Percentiles rank a stretch among this genome's conserved stretches.
phyloP scores from a whole-genome alignment of 2,888 invertebrate genomes.

The Leptinotarsa tumamoca region DNA sequence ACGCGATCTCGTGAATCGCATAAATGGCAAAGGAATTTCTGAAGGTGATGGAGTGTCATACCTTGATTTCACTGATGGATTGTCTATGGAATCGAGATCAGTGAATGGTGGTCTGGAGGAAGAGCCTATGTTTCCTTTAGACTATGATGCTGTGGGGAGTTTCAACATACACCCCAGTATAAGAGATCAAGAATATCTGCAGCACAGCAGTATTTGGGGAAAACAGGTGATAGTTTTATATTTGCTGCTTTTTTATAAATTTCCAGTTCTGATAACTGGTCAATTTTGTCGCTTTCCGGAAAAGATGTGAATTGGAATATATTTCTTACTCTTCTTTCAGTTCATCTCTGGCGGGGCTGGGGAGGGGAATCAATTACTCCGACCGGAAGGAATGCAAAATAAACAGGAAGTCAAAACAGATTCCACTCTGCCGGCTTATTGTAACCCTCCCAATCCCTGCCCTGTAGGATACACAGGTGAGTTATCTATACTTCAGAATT shows the following conservation, averaged over 20 bases:
- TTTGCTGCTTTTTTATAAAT: neutral
- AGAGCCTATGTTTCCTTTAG: slow-evolving; percentile 68
- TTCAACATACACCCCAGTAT: slow-evolving; percentile 80
- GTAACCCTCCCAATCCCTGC: slow-evolving; percentile 99
- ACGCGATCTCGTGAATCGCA: slow-evolving; percentile 81
- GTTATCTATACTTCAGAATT: slow-evolving; percentile 25
- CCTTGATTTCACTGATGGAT: slow-evolving; percentile 72
- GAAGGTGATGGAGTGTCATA: slow-evolving; percentile 70
- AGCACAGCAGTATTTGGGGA: slow-evolving; percentile 77
- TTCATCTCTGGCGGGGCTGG: slow-evolving; percentile 79
- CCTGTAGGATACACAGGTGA: slow-evolving; percentile 91
- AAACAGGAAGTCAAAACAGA: slow-evolving; percentile 88
- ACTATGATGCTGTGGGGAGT: slow-evolving; percentile 75
- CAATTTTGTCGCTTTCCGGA: neutral
- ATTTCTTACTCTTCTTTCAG: slow-evolving; percentile 23
- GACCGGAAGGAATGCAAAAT: slow-evolving; percentile 72
- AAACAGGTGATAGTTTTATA: slow-evolving; percentile 69
- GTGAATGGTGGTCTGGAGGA: slow-evolving; percentile 68
- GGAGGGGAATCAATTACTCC: slow-evolving; percentile 78
- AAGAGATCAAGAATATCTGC: slow-evolving; percentile 88
- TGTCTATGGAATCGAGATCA: slow-evolving; percentile 58
- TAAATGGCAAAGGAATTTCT: slow-evolving; percentile 78
- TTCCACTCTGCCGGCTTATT: slow-evolving; percentile 94
- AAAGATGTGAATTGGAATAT: neutral
- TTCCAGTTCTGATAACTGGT: neutral